A percentile compares a stretch with the other conserved stretches of the same genome.
These are phyloP conservation scores for Rhimphoctona megacephalus DNA, from an alignment of 2,888 invertebrate species.

Conservation along the genomic window DNA sequence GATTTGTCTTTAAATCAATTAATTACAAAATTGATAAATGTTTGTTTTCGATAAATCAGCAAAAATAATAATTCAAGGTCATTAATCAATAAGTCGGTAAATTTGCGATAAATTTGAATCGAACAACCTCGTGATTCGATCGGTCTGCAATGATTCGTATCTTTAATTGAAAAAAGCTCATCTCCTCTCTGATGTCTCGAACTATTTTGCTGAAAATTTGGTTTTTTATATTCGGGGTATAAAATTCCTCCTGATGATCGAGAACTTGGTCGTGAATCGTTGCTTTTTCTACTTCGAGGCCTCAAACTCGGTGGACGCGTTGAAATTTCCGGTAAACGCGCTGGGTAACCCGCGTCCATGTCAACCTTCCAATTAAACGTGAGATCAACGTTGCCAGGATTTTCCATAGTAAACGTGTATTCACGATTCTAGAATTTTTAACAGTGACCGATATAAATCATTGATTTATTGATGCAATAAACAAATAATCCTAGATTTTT, in stretches of 20 bases:
- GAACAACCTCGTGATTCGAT: slow-evolving; percentile 39
- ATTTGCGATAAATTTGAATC: neutral
- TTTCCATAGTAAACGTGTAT: slow-evolving; percentile 73
- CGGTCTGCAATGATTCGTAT: neutral
- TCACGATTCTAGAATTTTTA: slow-evolving; percentile 71
- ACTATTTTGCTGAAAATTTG: neutral
- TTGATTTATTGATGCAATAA: neutral
- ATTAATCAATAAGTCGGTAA: neutral
- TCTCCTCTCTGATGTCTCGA: slow-evolving; percentile 28
- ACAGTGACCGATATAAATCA: neutral
- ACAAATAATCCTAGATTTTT: neutral
- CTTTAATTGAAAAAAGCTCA: neutral
- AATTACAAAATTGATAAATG: neutral
- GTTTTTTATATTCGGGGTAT: slow-evolving; percentile 42
- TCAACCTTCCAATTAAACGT: slow-evolving; percentile 76
- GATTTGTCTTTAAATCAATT: slow-evolving; percentile 32
- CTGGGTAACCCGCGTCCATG: slow-evolving; percentile 77
- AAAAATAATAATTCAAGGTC: neutral
- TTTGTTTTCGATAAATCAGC: neutral
- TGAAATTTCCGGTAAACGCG: slow-evolving; percentile 63
- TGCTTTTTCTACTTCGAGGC: slow-evolving; percentile 20
- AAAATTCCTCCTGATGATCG: slow-evolving; percentile 62
- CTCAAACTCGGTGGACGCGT: slow-evolving; percentile 25
- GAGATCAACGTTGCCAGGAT: slow-evolving; percentile 75
- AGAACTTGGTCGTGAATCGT: slow-evolving; percentile 58